Evolutionary conservation across 1,140 invertebrate genomes (phyloP).

Genomic region (Drosophila truncata): DNA sequence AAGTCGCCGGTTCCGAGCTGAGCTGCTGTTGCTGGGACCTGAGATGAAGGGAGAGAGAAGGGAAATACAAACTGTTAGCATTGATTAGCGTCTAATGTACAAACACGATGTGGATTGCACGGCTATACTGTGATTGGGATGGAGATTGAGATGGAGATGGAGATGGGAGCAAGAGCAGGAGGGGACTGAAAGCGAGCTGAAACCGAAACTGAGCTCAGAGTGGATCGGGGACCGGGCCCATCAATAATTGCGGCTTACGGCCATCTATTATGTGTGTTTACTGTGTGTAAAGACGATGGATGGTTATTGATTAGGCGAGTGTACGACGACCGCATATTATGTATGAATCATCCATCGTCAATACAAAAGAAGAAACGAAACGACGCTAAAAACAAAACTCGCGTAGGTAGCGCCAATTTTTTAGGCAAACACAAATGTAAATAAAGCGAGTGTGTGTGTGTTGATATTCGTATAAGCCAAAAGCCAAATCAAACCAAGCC

Average conservation of each 20-base stretch:
- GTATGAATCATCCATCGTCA: slow-evolving; percentile 72
- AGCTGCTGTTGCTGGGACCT: slow-evolving; percentile 28
- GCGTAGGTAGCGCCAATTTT: slow-evolving; percentile 80
- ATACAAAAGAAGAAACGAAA: slow-evolving; percentile 40
- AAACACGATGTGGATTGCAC: slow-evolving; percentile 34
- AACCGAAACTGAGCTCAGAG: slow-evolving; percentile 28
- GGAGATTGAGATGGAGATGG: slow-evolving; percentile 3
- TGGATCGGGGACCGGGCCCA: slow-evolving; percentile 31
- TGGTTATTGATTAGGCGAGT: slow-evolving; percentile 76
- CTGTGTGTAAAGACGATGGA: slow-evolving; percentile 80
- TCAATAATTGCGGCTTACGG: slow-evolving; percentile 81
- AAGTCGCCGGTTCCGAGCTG: slow-evolving; percentile 26
- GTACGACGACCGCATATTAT: slow-evolving; percentile 2
- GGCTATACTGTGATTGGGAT: slow-evolving; percentile 4
- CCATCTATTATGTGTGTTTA: slow-evolving; percentile 77
- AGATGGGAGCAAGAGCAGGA: neutral
- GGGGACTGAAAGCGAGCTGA: slow-evolving; percentile 15
- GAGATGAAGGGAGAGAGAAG: slow-evolving; percentile 18
- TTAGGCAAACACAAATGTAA: slow-evolving; percentile 63
- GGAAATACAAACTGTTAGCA: slow-evolving; percentile 46
- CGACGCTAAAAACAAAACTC: slow-evolving; percentile 75
- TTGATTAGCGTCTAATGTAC: slow-evolving; percentile 51
- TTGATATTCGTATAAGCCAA: slow-evolving; percentile 17
- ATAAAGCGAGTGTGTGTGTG: slow-evolving; percentile 4
- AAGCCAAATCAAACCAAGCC: slow-evolving; percentile 36